A percentile compares a stretch with the other conserved stretches of the same genome.
Evolutionary conservation across 1,140 invertebrate species (phyloP).

Genomic region (Coelopa frigida): DNA sequence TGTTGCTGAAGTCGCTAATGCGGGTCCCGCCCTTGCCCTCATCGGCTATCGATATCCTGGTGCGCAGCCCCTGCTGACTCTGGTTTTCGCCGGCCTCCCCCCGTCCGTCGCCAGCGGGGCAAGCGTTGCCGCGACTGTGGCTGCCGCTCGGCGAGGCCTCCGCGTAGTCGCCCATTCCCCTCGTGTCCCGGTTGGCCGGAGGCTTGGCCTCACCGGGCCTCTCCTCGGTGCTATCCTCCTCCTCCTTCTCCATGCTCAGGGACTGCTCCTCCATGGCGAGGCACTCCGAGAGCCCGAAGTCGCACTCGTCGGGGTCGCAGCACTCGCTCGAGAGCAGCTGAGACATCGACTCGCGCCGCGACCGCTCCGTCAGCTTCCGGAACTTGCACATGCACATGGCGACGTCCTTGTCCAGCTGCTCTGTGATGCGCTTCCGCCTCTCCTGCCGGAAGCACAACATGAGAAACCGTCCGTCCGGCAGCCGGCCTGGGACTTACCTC

Average conservation of each 20-base stretch:
- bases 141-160: neutral
- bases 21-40: neutral
- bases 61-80: neutral
- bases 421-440: neutral
- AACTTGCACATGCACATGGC: neutral
- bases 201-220: neutral
- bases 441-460: neutral
- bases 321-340: neutral
- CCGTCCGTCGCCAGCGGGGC: neutral
- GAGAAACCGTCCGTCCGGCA: neutral
- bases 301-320: neutral
- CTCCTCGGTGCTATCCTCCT: neutral
- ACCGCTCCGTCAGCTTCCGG: neutral
- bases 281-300: neutral
- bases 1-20: neutral
- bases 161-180: neutral
- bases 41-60: neutral
- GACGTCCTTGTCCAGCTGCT: constrained; percentile 4
- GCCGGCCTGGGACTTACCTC: constrained; percentile 2
- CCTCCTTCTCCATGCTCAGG: neutral
- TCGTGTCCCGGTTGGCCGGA: neutral
- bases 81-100: neutral
- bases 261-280: neutral
- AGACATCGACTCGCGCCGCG: neutral
- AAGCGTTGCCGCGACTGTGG: neutral